A percentile compares a stretch with the other conserved stretches of the same genome.
These are phyloP conservation scores for Eristalinus aeneus DNA, from an alignment of 2,888 invertebrate genomes.

Conservation along the genomic window DNA sequence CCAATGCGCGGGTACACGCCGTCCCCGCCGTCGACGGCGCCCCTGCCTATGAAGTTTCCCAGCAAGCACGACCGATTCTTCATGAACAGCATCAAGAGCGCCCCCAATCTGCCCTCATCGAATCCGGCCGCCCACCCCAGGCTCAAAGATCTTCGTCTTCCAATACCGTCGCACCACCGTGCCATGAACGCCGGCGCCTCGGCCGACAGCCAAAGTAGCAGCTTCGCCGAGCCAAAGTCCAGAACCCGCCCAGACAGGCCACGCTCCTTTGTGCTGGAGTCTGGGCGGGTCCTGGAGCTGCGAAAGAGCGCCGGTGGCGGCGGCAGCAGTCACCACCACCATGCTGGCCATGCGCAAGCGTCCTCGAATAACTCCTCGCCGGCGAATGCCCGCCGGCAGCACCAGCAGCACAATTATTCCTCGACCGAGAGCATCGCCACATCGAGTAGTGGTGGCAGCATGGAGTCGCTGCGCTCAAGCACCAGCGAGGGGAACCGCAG, in stretches of 20 bases:
- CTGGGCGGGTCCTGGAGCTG: slow-evolving; percentile 87
- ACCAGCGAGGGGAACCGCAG: slow-evolving; percentile 93
- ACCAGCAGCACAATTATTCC: slow-evolving; percentile 79
- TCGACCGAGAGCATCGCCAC: slow-evolving; percentile 94
- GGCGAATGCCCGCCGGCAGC: slow-evolving; percentile 62
- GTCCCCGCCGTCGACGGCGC: slow-evolving; percentile 92
- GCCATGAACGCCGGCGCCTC: slow-evolving; percentile 51
- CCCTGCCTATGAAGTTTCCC: slow-evolving; percentile 90
- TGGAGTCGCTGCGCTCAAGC: slow-evolving; percentile 93
- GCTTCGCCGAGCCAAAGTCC: slow-evolving; percentile 57
- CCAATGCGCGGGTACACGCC: slow-evolving; percentile 88
- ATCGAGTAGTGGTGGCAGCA: slow-evolving; percentile 92
- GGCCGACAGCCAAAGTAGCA: slow-evolving; percentile 51
- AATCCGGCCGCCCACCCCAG: slow-evolving; percentile 86
- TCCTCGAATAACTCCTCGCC: slow-evolving; percentile 72
- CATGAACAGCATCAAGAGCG: slow-evolving; percentile 91
- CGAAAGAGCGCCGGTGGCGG: slow-evolving; percentile 82
- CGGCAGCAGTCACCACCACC: slow-evolving; percentile 79
- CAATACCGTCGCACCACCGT: slow-evolving; percentile 85
- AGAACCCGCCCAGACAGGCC: slow-evolving; percentile 87
- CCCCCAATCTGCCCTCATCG: slow-evolving; percentile 87
- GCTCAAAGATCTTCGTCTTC: slow-evolving; percentile 87
- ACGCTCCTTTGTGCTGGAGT: slow-evolving; percentile 83
- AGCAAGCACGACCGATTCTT: slow-evolving; percentile 83
- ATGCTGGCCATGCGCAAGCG: slow-evolving; percentile 81